phyloP scores from a whole-genome alignment of 2,888 invertebrate species.

The Volucella bombylans region DNA sequence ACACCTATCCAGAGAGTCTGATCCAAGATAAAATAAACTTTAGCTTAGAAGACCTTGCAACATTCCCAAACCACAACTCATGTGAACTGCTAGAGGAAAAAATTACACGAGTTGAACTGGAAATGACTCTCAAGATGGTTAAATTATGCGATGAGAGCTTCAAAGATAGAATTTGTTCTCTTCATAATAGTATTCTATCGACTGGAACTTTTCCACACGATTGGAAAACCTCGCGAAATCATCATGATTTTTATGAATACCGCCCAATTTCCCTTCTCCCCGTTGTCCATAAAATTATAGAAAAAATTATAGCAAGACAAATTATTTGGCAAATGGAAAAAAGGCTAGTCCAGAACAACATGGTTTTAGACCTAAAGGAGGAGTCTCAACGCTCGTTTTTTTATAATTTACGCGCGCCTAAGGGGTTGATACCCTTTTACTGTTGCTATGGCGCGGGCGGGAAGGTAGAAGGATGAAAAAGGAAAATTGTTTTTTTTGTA shows the following conservation, averaged over 20 bases:
- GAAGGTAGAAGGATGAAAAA: too few relatives aligned
- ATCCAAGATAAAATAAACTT: constrained; percentile 1
- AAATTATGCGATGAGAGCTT: not conserved
- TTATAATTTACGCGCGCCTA: too few relatives aligned
- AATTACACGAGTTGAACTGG: not conserved
- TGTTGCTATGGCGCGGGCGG: too few relatives aligned
- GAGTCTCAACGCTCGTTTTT: too few relatives aligned
- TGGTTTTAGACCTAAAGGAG: too few relatives aligned
- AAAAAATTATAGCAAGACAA: not conserved
- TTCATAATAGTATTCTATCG: not conserved
- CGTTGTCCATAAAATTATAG: constrained; percentile 4
- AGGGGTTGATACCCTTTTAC: too few relatives aligned
- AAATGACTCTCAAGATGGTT: constrained; percentile 16
- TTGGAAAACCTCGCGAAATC: not conserved
- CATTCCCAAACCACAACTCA: not conserved
- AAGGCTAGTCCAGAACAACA: too few relatives aligned
- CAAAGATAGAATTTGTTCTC: constrained; percentile 6
- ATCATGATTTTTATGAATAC: not conserved
- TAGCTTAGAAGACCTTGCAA: not conserved
- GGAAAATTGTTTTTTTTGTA: too few relatives aligned
- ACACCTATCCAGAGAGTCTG: too few relatives aligned
- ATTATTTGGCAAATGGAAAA: constrained; percentile 22
- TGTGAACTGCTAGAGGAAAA: constrained; percentile 1
- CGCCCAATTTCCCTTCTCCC: too few relatives aligned
- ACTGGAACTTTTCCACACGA: constrained; percentile 1